Percentiles rank a stretch among this genome's conserved stretches.
phyloP scores from a whole-genome alignment of 2,113 vertebrate genomes.

The Sclerurus mexicanus region DNA sequence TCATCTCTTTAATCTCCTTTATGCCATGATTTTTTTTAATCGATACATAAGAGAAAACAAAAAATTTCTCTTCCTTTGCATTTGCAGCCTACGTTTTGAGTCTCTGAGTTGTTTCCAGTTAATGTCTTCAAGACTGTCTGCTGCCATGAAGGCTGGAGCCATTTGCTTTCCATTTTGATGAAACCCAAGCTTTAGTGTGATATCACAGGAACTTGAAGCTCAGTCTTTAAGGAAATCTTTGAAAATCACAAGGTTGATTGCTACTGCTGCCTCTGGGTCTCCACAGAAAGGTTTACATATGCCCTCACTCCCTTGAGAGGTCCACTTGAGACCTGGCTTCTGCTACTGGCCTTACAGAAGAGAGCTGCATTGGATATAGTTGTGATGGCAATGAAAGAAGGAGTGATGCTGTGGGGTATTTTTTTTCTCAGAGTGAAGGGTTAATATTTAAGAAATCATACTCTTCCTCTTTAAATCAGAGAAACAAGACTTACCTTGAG shows the following conservation, averaged over 20 bases:
- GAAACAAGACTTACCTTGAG: not conserved
- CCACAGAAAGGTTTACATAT: not conserved
- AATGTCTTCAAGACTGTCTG: not conserved
- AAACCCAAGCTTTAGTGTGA: not conserved
- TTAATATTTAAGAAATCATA: not conserved
- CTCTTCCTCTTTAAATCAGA: not conserved
- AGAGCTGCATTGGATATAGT: rapidly evolving
- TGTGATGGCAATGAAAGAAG: not conserved
- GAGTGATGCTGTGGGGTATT: not conserved
- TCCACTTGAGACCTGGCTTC: not conserved
- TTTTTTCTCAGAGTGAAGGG: not conserved
- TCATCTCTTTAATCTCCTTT: not conserved
- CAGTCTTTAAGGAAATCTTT: not conserved
- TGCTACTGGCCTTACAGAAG: not conserved
- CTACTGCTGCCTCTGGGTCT: not conserved
- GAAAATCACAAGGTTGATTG: not conserved
- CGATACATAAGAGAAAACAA: not conserved
- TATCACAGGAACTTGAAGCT: not conserved
- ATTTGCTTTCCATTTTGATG: not conserved
- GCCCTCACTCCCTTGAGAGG: not conserved
- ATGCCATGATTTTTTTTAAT: not conserved
- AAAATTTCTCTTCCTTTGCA: not conserved
- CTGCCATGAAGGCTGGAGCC: not conserved
- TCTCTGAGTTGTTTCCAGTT: not conserved
- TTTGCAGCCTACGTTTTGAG: not conserved